Percentiles rank a stretch among this genome's conserved stretches.
These are phyloP conservation scores for Crenichthys baileyi DNA, from an alignment of 2,797 vertebrate genomes.

Conservation along the genomic window DNA sequence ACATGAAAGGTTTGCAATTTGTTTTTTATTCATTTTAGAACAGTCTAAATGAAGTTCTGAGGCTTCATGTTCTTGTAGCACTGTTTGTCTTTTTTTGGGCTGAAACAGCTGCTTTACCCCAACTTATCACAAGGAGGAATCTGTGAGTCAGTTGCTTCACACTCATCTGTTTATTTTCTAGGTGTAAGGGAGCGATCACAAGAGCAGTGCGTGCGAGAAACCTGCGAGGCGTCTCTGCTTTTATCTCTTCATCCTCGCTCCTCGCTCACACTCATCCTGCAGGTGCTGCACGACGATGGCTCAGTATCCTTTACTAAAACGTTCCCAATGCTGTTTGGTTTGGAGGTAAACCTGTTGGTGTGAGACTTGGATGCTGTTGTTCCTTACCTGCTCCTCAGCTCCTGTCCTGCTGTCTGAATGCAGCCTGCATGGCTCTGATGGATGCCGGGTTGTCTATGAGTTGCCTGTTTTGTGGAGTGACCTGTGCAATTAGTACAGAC, in stretches of 20 bases:
- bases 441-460: slow-evolving; percentile 89
- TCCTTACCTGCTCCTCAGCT: slow-evolving; percentile 79
- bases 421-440: slow-evolving; percentile 90
- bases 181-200: slow-evolving; percentile 86
- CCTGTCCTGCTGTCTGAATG: slow-evolving; percentile 88
- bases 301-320: slow-evolving; percentile 87
- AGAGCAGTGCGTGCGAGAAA: slow-evolving; percentile 88
- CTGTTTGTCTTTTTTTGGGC: not conserved
- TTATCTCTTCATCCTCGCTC: slow-evolving; percentile 88
- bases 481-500: slow-evolving; percentile 84
- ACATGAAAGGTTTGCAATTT: too few relatives aligned
- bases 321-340: not conserved
- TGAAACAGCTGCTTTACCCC: slow-evolving; percentile 1
- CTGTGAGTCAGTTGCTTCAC: not conserved
- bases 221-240: slow-evolving; percentile 86
- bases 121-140: slow-evolving; percentile 51
- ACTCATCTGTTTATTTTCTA: slow-evolving; percentile 43
- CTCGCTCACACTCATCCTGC: slow-evolving; percentile 88
- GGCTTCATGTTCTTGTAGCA: not conserved
- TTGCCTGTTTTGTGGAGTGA: slow-evolving; percentile 89
- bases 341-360: not conserved
- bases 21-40: not conserved
- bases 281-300: slow-evolving; percentile 88
- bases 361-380: not conserved
- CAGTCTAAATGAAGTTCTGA: not conserved